Evolutionary conservation across 1,140 invertebrate species (phyloP).

Genomic region (Subanguina moxae): DNA sequence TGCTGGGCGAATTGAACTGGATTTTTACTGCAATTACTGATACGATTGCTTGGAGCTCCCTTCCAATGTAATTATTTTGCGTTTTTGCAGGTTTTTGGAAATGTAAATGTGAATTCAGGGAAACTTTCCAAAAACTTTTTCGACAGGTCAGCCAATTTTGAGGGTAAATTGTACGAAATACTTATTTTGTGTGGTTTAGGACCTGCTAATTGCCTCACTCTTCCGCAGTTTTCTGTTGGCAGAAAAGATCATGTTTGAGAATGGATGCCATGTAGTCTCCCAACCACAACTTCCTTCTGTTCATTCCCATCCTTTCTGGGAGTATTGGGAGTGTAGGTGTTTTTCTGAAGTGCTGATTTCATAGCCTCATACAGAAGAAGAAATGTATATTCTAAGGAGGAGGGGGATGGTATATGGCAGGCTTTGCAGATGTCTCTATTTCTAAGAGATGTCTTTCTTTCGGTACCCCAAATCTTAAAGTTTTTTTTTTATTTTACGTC

Average conservation of each 20-base stretch:
- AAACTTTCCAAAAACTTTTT: slow-evolving; percentile 92
- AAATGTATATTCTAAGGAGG: too few species aligned
- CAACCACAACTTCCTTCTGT: slow-evolving; percentile 82
- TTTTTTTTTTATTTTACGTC: too few species aligned
- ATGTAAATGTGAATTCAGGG: slow-evolving; percentile 58
- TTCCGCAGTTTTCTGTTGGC: slow-evolving; percentile 95
- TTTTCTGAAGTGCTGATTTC: too few species aligned
- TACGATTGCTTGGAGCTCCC: slow-evolving; percentile 97
- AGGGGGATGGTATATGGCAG: too few species aligned
- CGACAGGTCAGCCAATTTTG: slow-evolving; percentile 66
- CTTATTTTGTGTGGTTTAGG: slow-evolving; percentile 61
- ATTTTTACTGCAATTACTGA: slow-evolving; percentile 99
- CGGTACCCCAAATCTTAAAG: too few species aligned
- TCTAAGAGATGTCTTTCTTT: too few species aligned
- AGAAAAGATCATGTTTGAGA: slow-evolving; percentile 88
- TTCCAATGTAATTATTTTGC: slow-evolving; percentile 66
- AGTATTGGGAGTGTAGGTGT: slow-evolving; percentile 79
- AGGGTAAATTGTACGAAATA: not conserved
- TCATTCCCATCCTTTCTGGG: slow-evolving; percentile 72
- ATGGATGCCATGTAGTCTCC: slow-evolving; percentile 90
- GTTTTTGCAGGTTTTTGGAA: too few species aligned
- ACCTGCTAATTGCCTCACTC: slow-evolving; percentile 91
- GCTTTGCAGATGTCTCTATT: too few species aligned
- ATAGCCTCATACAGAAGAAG: too few species aligned
- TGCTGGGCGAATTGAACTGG: slow-evolving; percentile 98